phyloP scores from a whole-genome alignment of 1,140 invertebrate genomes.

The Brachionus paranguensis region DNA sequence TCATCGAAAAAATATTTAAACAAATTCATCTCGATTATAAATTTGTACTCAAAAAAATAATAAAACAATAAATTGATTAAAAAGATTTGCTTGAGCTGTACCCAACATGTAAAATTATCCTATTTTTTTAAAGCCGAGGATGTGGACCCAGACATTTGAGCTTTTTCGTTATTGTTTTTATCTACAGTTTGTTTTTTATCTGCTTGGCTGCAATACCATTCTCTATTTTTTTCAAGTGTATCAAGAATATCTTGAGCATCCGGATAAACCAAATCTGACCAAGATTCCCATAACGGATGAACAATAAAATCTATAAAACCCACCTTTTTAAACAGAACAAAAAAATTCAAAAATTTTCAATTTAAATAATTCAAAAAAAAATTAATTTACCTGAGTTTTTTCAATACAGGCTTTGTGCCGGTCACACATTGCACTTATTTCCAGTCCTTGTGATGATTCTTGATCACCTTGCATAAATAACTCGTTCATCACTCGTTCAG shows the following conservation, averaged over 20 bases:
- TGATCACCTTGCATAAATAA: conserved; percentile 79
- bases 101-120: not conserved
- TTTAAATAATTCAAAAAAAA: not conserved
- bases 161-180: conserved; percentile 15
- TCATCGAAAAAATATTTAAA: not conserved
- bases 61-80: not conserved
- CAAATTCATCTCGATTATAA: not conserved
- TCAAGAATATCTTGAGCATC: conserved; percentile 96
- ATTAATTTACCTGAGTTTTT: conserved; percentile 73
- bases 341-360: not conserved
- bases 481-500: conserved; percentile 86
- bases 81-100: not conserved
- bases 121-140: not conserved
- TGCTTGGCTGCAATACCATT: conserved; percentile 68
- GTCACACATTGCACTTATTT: conserved; percentile 96
- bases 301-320: conserved; percentile 98
- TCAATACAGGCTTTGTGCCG: conserved; percentile 88
- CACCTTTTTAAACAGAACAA: conserved; percentile 61
- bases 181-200: conserved; percentile 10
- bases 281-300: conserved; percentile 97
- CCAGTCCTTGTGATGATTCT: conserved; percentile 63
- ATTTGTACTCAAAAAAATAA: not conserved
- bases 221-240: conserved; percentile 92
- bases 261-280: conserved; percentile 96
- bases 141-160: not conserved